These are phyloP conservation scores for Ichneumon xanthorius DNA, from an alignment of 2,888 invertebrate species.

Conservation along the genomic window DNA sequence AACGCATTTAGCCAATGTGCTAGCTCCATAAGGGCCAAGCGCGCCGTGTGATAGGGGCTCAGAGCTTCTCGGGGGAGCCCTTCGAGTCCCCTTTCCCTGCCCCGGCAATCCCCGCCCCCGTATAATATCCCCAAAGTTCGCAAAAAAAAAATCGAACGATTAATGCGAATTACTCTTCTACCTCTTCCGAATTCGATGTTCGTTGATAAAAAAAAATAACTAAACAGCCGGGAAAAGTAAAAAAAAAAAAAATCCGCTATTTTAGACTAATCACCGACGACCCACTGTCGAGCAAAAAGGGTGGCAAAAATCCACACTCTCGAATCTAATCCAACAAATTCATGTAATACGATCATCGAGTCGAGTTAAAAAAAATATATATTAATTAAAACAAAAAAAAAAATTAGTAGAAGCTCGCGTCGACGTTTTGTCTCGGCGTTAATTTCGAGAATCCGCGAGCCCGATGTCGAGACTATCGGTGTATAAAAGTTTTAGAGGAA, in stretches of 20 bases:
- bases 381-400: not conserved
- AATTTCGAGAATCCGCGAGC: slow-evolving; percentile 1
- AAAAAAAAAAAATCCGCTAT: slow-evolving; percentile 6
- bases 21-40: slow-evolving; percentile 45
- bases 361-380: slow-evolving; percentile 2
- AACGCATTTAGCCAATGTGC: slow-evolving; percentile 62
- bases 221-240: slow-evolving; percentile 5
- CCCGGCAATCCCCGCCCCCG: slow-evolving; percentile 20
- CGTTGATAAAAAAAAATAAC: slow-evolving; percentile 3
- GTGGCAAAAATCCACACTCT: slow-evolving; percentile 21
- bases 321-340: slow-evolving; percentile 38
- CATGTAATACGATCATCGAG: slow-evolving; percentile 23
- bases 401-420: slow-evolving; percentile 9
- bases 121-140: slow-evolving; percentile 14
- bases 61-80: slow-evolving; percentile 50
- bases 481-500: slow-evolving; percentile 18
- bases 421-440: slow-evolving; percentile 40
- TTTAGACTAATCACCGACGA: not conserved
- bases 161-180: slow-evolving; percentile 35
- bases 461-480: not conserved
- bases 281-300: not conserved
- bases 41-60: slow-evolving; percentile 64
- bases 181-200: slow-evolving; percentile 43
- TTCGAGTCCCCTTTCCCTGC: slow-evolving; percentile 26
- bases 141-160: slow-evolving; percentile 4